These are phyloP conservation scores for Sebastes schlegelii DNA, from an alignment of 2,113 vertebrate genomes.

Conservation along the genomic window DNA sequence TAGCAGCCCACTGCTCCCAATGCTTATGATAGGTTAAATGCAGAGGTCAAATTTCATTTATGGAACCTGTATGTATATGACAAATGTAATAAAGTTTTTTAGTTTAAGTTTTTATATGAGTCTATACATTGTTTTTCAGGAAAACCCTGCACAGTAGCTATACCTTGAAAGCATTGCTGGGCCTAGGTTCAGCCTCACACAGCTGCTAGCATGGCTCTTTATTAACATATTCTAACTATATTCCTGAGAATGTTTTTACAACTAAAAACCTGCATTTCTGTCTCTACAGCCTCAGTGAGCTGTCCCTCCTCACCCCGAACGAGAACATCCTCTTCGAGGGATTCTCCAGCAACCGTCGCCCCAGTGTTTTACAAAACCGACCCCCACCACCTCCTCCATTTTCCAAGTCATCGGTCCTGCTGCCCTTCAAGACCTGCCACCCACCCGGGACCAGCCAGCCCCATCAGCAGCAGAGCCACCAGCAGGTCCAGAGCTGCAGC, in stretches of 20 bases:
- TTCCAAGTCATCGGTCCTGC: conserved; percentile 29
- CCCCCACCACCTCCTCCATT: conserved; percentile 28
- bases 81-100: no score
- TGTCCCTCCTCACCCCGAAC: conserved; percentile 60
- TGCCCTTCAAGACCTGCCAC: conserved; percentile 36
- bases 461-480: conserved; percentile 12
- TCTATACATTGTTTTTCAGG: background rate
- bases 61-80: no score
- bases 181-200: background rate
- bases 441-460: background rate
- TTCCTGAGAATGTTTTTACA: background rate
- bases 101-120: background rate
- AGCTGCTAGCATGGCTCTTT: background rate
- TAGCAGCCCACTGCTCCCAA: no score
- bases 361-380: conserved; percentile 43
- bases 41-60: no score
- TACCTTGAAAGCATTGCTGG: background rate
- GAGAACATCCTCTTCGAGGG: conserved; percentile 41
- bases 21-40: no score
- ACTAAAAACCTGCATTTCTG: background rate
- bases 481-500: conserved; percentile 35
- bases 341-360: conserved; percentile 31
- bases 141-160: background rate
- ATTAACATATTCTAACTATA: background rate
- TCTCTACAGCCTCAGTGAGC: conserved; percentile 72